phyloP scores from a whole-genome alignment of 2,797 vertebrate genomes.

The Hemibagrus guttatus region DNA sequence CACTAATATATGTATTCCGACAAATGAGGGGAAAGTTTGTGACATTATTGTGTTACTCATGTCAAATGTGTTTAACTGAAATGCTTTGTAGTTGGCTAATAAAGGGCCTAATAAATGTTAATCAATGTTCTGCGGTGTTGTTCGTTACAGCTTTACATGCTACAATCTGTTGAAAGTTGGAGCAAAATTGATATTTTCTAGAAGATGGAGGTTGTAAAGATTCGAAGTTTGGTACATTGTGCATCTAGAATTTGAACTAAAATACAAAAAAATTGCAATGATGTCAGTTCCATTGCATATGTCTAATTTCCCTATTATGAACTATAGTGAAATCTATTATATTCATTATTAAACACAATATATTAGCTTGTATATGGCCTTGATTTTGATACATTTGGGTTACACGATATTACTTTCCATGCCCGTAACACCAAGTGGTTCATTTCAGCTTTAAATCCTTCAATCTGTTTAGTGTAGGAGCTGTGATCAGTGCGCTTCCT shows the following conservation, averaged over 20 bases:
- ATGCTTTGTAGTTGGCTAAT: too few relatives aligned
- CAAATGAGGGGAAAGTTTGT: neutral
- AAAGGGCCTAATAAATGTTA: too few relatives aligned
- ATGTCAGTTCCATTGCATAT: neutral
- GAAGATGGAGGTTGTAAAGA: neutral
- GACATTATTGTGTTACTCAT: neutral
- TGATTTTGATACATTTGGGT: neutral
- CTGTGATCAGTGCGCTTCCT: neutral
- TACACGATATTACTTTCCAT: neutral
- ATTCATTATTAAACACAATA: too few relatives aligned
- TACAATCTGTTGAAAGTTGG: neutral
- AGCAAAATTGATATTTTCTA: neutral
- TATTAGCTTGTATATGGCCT: neutral
- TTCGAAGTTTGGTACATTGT: too few relatives aligned
- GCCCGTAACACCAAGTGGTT: neutral
- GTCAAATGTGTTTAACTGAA: neutral
- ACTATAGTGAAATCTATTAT: neutral
- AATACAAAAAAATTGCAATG: too few relatives aligned
- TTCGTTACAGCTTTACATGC: neutral
- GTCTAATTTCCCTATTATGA: neutral
- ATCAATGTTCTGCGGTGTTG: neutral
- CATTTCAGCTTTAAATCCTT: neutral
- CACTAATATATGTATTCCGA: neutral
- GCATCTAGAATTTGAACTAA: too few relatives aligned
- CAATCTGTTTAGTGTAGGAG: constrained; percentile 3